Percentiles rank a stretch among this genome's conserved stretches.
Conservation (phyloP, 2,113 vertebrate species). For the cattle (Bos taurus) region DNA sequence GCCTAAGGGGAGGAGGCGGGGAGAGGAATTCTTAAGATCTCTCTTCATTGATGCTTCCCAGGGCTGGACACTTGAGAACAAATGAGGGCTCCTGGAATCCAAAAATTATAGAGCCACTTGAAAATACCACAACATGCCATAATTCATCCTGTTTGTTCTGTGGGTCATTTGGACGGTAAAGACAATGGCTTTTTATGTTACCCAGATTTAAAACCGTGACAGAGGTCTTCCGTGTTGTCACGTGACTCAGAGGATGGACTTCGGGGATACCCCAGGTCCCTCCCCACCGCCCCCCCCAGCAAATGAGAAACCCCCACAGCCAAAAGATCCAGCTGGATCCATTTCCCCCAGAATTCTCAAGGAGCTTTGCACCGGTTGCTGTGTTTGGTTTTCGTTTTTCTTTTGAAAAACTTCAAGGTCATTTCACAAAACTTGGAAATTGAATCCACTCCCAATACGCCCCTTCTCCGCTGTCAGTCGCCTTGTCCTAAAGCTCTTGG, state of each 20-base stretch:
- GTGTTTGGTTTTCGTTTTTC: neutral
- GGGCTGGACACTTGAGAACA: constrained; percentile 51
- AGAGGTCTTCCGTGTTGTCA: neutral
- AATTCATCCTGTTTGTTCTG: constrained; percentile 42
- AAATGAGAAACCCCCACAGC: neutral
- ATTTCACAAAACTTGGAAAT: constrained; percentile 7
- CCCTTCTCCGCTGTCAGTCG: neutral
- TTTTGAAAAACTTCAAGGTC: constrained; percentile 39
- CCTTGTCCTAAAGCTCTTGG: neutral
- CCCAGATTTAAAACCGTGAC: neutral
- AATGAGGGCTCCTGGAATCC: constrained; percentile 59
- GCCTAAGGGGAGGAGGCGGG: neutral
- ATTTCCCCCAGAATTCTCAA: neutral
- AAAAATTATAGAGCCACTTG: constrained; percentile 60
- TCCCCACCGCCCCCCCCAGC: neutral
- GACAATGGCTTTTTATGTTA: constrained; percentile 46
- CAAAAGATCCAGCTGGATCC: neutral
- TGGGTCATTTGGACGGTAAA: neutral
- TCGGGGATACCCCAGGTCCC: fast-evolving
- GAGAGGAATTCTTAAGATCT: neutral
- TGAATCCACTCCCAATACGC: neutral
- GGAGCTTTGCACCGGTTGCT: neutral
- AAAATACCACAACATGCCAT: neutral
- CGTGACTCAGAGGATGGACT: neutral
- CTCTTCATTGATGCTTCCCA: neutral